phyloP scores from a whole-genome alignment of 1,140 invertebrate species.

The Araneus ventricosus region DNA sequence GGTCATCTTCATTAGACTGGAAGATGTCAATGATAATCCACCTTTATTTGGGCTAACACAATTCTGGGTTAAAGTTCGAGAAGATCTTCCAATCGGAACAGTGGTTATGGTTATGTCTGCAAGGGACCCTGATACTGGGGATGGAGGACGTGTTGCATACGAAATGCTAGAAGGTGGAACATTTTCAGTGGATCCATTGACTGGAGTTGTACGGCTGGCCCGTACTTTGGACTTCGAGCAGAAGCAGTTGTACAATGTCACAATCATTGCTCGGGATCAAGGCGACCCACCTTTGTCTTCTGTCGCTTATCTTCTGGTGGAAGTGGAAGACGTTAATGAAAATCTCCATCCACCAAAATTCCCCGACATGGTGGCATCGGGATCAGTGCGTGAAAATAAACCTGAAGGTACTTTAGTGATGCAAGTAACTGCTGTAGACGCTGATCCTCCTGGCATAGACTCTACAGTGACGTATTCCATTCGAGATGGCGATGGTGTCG shows the following conservation, averaged over 20 bases:
- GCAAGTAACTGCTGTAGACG: slow-evolving; percentile 88
- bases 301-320: slow-evolving; percentile 74
- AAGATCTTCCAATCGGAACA: slow-evolving; percentile 93
- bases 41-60: slow-evolving; percentile 85
- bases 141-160: slow-evolving; percentile 87
- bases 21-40: slow-evolving; percentile 95
- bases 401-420: slow-evolving; percentile 88
- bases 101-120: slow-evolving; percentile 92
- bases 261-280: slow-evolving; percentile 75
- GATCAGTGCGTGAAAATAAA: slow-evolving; percentile 86
- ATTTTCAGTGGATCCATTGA: slow-evolving; percentile 75
- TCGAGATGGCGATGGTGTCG: slow-evolving; percentile 92
- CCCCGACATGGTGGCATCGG: slow-evolving; percentile 86
- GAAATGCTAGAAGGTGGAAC: slow-evolving; percentile 54
- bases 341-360: slow-evolving; percentile 89
- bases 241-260: slow-evolving; percentile 77
- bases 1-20: slow-evolving; percentile 87
- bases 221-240: slow-evolving; percentile 82
- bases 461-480: slow-evolving; percentile 92
- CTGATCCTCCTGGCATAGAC: slow-evolving; percentile 87
- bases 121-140: slow-evolving; percentile 90
- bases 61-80: slow-evolving; percentile 90
- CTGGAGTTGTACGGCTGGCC: slow-evolving; percentile 72
- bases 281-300: slow-evolving; percentile 75
- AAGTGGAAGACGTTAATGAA: slow-evolving; percentile 77